Conservation (phyloP, 1,140 invertebrate species). For the Drosophila serrata region DNA sequence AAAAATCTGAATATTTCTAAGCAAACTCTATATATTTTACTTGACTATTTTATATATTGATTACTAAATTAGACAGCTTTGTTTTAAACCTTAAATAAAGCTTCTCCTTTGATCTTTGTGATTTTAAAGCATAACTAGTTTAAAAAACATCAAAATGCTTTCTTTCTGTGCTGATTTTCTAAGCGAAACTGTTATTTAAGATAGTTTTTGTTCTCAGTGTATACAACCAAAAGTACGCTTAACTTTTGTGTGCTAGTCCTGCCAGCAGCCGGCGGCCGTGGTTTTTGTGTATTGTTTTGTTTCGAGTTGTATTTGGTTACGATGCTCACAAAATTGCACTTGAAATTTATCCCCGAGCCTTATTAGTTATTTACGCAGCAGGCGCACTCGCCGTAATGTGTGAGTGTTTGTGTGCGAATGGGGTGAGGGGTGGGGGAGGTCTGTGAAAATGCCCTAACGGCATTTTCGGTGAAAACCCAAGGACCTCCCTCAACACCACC, state of each 20-base stretch:
- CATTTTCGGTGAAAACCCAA: slow-evolving; percentile 21
- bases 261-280: slow-evolving; percentile 24
- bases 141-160: neutral
- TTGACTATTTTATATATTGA: no score
- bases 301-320: slow-evolving; percentile 58
- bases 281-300: slow-evolving; percentile 43
- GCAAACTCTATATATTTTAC: neutral
- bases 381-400: slow-evolving; percentile 41
- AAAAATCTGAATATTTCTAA: neutral
- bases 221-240: slow-evolving; percentile 38
- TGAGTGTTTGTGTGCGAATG: slow-evolving; percentile 56
- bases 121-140: neutral
- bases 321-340: slow-evolving; percentile 73
- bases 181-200: neutral
- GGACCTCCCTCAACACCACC: slow-evolving; percentile 32
- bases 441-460: slow-evolving; percentile 58
- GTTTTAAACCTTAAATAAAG: neutral
- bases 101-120: neutral
- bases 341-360: slow-evolving; percentile 72
- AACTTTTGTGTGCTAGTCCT: slow-evolving; percentile 56
- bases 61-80: no score
- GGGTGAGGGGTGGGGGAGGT: slow-evolving; percentile 10
- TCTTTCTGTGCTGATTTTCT: no score
- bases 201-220: neutral
- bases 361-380: slow-evolving; percentile 79